These are phyloP conservation scores for Desmodus rotundus DNA, from an alignment of 2,113 vertebrate genomes.

Conservation along the genomic window DNA sequence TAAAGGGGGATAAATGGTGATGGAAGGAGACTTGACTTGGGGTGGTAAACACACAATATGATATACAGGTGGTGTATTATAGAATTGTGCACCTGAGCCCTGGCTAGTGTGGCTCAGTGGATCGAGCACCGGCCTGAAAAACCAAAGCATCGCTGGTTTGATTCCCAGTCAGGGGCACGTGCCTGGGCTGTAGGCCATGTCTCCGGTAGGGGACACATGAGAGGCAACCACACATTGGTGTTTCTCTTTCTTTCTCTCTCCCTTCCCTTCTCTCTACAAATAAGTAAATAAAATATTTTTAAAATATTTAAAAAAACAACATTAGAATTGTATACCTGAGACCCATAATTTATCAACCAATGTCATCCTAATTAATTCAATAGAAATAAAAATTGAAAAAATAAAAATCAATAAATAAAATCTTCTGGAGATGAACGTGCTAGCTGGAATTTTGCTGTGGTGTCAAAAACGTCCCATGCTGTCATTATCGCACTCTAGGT, in stretches of 20 bases:
- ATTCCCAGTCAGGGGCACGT: too few relatives aligned
- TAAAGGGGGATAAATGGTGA: not conserved
- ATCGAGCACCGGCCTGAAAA: too few relatives aligned
- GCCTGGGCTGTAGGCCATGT: too few relatives aligned
- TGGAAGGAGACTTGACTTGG: not conserved
- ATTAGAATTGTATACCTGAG: not conserved
- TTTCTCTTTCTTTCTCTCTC: too few relatives aligned
- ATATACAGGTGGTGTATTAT: not conserved
- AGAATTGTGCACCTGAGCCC: too few relatives aligned
- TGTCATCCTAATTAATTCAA: not conserved
- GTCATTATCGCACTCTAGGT: conserved; percentile 19
- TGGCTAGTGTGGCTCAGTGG: too few relatives aligned
- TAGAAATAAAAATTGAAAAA: not conserved
- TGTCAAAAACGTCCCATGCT: conserved; percentile 33
- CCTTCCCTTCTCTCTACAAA: too few relatives aligned
- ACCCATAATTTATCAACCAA: not conserved
- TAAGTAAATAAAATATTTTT: too few relatives aligned
- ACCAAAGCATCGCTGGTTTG: too few relatives aligned
- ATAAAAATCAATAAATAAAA: not conserved
- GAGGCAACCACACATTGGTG: too few relatives aligned
- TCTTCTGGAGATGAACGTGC: conserved; percentile 32
- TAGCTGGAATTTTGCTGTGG: conserved; percentile 35
- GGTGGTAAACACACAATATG: not conserved
- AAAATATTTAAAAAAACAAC: too few relatives aligned
- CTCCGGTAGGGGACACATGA: too few relatives aligned